phyloP scores from a whole-genome alignment of 1,140 invertebrate genomes.

The Lasioglossum albipes region DNA sequence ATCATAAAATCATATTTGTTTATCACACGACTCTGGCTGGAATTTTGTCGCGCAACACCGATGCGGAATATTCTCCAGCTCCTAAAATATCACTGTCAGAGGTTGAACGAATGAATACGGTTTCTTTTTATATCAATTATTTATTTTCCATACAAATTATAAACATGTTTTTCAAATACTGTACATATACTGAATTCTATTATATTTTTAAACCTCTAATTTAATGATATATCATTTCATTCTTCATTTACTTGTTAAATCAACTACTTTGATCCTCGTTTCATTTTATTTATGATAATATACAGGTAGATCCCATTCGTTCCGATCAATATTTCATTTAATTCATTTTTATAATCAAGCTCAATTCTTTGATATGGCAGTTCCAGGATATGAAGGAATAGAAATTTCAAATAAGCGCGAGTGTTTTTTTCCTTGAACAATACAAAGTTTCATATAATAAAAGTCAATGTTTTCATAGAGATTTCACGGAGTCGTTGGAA shows the following conservation, averaged over 20 bases:
- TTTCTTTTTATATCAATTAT: conserved; percentile 81
- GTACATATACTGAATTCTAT: conserved; percentile 84
- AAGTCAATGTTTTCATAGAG: conserved; percentile 56
- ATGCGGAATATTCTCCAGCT: no score
- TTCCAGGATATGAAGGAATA: conserved; percentile 82
- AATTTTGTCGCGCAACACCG: no score
- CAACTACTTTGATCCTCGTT: conserved; percentile 79
- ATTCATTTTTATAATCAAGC: conserved; percentile 77
- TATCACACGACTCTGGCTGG: no score
- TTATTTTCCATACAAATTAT: conserved; percentile 85
- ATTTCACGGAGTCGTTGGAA: conserved; percentile 7
- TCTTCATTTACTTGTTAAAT: conserved; percentile 79
- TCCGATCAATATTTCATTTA: conserved; percentile 64
- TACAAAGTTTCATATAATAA: conserved; percentile 1
- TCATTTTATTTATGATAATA: conserved; percentile 79
- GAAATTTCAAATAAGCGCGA: conserved; percentile 61
- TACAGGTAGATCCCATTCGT: conserved; percentile 79
- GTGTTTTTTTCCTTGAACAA: conserved; percentile 16
- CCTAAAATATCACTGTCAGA: no score
- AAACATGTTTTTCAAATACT: conserved; percentile 86
- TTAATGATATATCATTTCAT: conserved; percentile 81
- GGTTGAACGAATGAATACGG: background rate
- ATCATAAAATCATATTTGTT: no score
- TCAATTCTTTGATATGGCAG: conserved; percentile 83
- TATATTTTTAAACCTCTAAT: conserved; percentile 81